Evolutionary conservation across 2,888 invertebrate genomes (phyloP).

Genomic region (Lasioglossum oenotherae): DNA sequence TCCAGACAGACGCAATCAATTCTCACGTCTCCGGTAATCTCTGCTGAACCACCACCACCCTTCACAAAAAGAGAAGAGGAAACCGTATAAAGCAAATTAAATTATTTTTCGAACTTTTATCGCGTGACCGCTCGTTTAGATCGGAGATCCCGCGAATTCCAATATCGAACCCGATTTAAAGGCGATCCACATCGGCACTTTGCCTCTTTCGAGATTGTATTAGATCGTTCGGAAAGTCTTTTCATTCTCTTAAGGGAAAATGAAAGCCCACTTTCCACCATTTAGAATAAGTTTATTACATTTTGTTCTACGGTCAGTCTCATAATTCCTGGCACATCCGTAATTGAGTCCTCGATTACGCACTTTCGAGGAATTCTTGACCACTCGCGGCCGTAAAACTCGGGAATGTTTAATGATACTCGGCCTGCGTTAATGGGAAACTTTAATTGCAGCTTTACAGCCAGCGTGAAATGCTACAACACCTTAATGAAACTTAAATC

Average conservation of each 20-base stretch:
- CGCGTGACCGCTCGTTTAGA: neutral
- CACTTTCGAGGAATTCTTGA: neutral
- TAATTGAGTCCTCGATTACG: neutral
- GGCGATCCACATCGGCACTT: neutral
- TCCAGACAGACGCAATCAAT: neutral
- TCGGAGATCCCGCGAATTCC: neutral
- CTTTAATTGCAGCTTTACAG: neutral
- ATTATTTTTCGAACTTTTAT: neutral
- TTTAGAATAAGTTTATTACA: no score
- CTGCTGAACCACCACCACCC: neutral
- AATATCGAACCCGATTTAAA: neutral
- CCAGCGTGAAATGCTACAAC: neutral
- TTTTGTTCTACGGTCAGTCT: no score
- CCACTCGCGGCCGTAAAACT: neutral
- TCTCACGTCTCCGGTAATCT: slow-evolving; percentile 7
- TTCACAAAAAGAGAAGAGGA: neutral
- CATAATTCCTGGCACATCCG: no score
- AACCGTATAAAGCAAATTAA: neutral
- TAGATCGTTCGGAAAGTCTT: no score
- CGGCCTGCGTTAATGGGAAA: neutral
- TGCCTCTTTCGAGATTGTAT: neutral
- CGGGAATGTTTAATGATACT: neutral
- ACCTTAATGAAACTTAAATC: neutral
- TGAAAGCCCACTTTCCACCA: no score
- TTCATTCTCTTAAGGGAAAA: no score